These are phyloP conservation scores for Apaloderma vittatum DNA, from an alignment of 2,113 vertebrate genomes.

Conservation along the genomic window DNA sequence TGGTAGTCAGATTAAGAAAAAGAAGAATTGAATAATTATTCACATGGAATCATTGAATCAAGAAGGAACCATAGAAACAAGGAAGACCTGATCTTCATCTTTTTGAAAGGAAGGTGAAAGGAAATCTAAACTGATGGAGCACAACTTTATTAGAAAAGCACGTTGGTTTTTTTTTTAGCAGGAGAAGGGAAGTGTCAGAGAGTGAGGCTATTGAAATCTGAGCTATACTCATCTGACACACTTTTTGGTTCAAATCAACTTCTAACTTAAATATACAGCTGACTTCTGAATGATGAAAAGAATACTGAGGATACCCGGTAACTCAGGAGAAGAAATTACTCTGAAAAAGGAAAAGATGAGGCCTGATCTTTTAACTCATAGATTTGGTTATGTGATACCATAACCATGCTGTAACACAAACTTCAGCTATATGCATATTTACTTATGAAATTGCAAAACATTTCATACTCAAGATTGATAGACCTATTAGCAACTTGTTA, in stretches of 20 bases:
- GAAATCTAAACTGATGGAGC: neutral
- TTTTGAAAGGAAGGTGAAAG: neutral
- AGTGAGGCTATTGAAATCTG: neutral
- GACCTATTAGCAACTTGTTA: neutral
- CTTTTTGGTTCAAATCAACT: neutral
- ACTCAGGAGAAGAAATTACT: neutral
- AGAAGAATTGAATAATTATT: neutral
- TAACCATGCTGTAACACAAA: neutral
- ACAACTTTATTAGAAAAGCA: neutral
- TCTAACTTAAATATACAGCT: neutral
- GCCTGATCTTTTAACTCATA: neutral
- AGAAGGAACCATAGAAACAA: neutral
- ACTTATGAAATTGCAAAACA: neutral
- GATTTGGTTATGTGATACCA: neutral
- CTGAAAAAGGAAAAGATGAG: neutral
- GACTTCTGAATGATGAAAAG: neutral
- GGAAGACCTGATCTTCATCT: neutral
- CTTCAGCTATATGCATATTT: neutral
- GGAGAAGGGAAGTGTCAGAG: neutral
- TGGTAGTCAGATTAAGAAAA: neutral
- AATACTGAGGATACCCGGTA: neutral
- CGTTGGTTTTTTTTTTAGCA: neutral
- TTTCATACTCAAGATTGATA: neutral
- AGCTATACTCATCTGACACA: neutral
- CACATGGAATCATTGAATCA: neutral